Conservation (phyloP, 1,140 invertebrate genomes). For the Drosophila cardini region DNA sequence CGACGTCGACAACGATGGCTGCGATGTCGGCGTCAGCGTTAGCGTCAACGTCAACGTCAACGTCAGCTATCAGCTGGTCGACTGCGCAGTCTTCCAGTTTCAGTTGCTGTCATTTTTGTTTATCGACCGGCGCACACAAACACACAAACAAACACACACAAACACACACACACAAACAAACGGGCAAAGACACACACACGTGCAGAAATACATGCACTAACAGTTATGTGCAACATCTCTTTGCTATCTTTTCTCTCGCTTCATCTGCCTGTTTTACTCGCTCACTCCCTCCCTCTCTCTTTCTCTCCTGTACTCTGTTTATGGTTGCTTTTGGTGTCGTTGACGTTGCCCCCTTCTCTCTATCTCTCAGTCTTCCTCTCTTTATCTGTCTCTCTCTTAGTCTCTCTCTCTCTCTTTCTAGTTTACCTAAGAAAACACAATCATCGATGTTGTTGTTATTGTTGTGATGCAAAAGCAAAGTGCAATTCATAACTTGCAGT, state of each 20-base stretch:
- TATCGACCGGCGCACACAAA: conserved; percentile 64
- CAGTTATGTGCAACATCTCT: conserved; percentile 16
- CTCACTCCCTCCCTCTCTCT: neutral
- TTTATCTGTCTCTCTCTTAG: no score
- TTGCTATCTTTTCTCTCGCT: neutral
- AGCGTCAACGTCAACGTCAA: conserved; percentile 19
- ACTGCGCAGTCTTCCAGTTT: conserved; percentile 45
- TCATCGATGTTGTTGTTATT: conserved; percentile 31
- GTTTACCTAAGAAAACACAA: conserved; percentile 48
- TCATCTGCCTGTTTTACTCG: conserved; percentile 3
- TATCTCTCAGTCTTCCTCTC: neutral
- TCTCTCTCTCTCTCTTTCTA: neutral
- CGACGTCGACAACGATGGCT: conserved; percentile 31
- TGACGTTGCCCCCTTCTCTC: conserved; percentile 36
- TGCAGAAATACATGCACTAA: neutral
- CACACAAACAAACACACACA: conserved; percentile 1
- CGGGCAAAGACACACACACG: conserved; percentile 5
- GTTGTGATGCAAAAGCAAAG: conserved; percentile 19
- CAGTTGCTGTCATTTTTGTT: conserved; percentile 55
- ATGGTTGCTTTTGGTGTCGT: conserved; percentile 33
- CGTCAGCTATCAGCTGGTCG: conserved; percentile 23
- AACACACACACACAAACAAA: conserved; percentile 25
- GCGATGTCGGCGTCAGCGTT: conserved; percentile 37
- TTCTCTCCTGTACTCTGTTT: conserved; percentile 4
- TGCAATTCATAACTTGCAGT: neutral